Base-by-base conservation (phyloP, 2,113 vertebrate species). In the Lagenorhynchus albirostris region DNA sequence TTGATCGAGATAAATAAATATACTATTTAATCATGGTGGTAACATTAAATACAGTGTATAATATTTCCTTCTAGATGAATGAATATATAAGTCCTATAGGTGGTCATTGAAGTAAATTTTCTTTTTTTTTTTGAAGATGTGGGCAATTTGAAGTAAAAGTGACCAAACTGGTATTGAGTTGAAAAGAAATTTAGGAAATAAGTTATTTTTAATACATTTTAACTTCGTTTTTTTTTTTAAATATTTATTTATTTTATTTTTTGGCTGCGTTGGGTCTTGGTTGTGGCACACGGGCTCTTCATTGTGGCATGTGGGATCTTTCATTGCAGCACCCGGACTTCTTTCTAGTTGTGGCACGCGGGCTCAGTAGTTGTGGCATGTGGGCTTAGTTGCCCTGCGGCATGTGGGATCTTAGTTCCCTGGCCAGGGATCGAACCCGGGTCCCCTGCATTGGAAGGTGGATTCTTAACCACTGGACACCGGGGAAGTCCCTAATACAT, bases 61-160 rank as follows among this genome's bases (percentile, higher is more conserved):
- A 18, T 93, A 13, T 53, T 89, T 77, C 26, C n/a, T 91, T 92
- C 73, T 70, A 68, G 25, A 20, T 2, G 50, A 88, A 4, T 74
- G 83, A 77, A 9, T 85, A 74, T 81, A 81, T 89, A 91, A 95
- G 47, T 13, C 20, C n/a, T 62, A 6, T 31, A 47, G 20, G 8
- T 73, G 25, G 60, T 81, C 70, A 36, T 4, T 90, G 25, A 84
- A 84, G 31, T 58, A 91, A 87, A 58, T 7, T 5, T 84, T 91
- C 4, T 38, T 18, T 33, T 29, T 29, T 74, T 12, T 47, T 29
- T 83, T 47, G 25, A 76, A 86, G 25, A 31, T 44, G 7, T 7
- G 23, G 29, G 20, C 15, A 92, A 26, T 95, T n/a, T 83, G n/a
- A 94, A 85, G 80, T 74, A 92, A 73, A 94, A 94, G 21, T 80